A percentile compares a stretch with the other conserved stretches of the same genome.
Evolutionary conservation across 2,113 vertebrate genomes (phyloP).

Genomic region (Hippocampus guttulatus): DNA sequence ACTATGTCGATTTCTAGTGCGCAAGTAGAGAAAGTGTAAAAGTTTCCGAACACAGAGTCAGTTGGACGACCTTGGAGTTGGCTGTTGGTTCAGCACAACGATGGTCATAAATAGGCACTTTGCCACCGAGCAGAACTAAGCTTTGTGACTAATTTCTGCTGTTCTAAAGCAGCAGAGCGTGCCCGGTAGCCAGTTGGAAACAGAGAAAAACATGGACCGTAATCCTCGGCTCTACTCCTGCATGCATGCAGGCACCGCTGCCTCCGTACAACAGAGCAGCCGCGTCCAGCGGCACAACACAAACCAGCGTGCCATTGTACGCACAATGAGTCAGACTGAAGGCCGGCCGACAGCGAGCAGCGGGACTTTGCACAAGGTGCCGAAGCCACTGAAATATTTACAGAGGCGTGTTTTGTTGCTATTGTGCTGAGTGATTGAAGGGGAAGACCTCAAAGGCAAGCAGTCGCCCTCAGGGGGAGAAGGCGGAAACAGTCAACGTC

Average conservation of each 20-base stretch:
- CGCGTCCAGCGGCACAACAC: conserved; percentile 55
- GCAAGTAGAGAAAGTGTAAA: not conserved
- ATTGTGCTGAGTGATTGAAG: conserved; percentile 62
- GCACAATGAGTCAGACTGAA: conserved; percentile 54
- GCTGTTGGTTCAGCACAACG: not conserved
- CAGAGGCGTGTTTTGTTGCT: conserved; percentile 69
- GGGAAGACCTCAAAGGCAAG: conserved; percentile 18
- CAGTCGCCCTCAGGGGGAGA: conserved; percentile 8
- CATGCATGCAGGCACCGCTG: conserved; percentile 56
- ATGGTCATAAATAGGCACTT: not conserved
- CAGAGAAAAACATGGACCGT: conserved; percentile 52
- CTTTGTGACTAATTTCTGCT: conserved; percentile 57
- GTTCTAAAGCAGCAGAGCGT: conserved; percentile 46
- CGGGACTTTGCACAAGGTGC: conserved; percentile 54
- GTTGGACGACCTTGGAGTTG: not conserved
- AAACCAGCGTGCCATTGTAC: conserved; percentile 43
- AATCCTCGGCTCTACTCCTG: conserved; percentile 51
- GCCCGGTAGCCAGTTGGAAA: conserved; percentile 58
- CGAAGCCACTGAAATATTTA: conserved; percentile 69
- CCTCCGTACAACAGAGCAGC: conserved; percentile 57
- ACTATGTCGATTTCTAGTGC: not conserved
- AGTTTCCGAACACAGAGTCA: no score
- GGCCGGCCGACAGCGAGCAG: conserved; percentile 64
- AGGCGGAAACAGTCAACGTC: conserved; percentile 14
- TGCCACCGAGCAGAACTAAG: conserved; percentile 42